These are phyloP conservation scores for Pangasianodon hypophthalmus DNA, from an alignment of 2,113 vertebrate genomes.

Conservation along the genomic window DNA sequence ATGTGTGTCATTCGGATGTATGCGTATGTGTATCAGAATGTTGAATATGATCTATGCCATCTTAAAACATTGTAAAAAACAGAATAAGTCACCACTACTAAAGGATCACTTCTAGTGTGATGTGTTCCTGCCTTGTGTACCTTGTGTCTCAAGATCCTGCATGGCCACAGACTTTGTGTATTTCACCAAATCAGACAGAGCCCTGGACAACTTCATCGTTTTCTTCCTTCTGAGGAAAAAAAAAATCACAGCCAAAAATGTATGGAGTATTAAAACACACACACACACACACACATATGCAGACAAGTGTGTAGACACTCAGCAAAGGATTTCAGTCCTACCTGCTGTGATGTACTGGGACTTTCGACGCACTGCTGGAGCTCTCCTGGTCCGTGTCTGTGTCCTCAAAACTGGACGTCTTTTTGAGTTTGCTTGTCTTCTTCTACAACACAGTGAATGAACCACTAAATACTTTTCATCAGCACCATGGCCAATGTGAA, in stretches of 20 bases:
- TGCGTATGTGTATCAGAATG: background rate
- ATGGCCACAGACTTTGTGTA: constrained; percentile 92
- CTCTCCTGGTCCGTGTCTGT: constrained; percentile 83
- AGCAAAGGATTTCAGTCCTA: constrained; percentile 51
- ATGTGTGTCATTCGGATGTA: background rate
- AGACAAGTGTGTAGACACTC: background rate
- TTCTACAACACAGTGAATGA: constrained; percentile 72
- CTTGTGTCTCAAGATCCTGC: constrained; percentile 87
- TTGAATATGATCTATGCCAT: background rate
- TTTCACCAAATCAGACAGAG: constrained; percentile 95
- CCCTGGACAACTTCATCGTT: constrained; percentile 94
- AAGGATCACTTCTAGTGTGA: background rate
- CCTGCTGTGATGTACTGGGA: constrained; percentile 81
- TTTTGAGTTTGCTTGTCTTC: constrained; percentile 87
- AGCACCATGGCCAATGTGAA: background rate
- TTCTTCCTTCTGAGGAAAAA: constrained; percentile 81
- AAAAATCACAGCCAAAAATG: background rate
- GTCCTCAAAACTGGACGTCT: constrained; percentile 85
- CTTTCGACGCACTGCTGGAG: constrained; percentile 76
- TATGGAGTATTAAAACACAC: background rate
- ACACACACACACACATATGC: background rate
- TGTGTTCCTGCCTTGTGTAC: constrained; percentile 64
- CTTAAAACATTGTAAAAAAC: background rate
- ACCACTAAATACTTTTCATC: background rate
- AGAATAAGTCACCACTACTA: background rate